These are phyloP conservation scores for Anoplopoma fimbria DNA, from an alignment of 2,113 vertebrate genomes.

Conservation along the genomic window DNA sequence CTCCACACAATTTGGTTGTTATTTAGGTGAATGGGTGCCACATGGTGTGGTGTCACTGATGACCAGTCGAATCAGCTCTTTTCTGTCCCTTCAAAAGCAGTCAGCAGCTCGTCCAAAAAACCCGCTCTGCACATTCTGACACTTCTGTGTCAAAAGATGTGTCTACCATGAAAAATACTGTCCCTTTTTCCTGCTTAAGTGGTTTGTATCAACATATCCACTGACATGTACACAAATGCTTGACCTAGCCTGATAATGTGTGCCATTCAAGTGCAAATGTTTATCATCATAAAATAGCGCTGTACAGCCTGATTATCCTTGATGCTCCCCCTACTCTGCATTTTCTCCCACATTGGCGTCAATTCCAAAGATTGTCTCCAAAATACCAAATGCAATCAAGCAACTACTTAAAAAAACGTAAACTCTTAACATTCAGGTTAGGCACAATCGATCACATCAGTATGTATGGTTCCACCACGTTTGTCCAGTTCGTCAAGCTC, in stretches of 20 bases:
- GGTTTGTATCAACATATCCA: slow-evolving; percentile 24
- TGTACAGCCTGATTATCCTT: neutral
- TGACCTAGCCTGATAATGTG: neutral
- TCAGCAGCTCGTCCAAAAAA: neutral
- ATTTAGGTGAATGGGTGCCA: neutral
- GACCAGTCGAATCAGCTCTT: slow-evolving; percentile 15
- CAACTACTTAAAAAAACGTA: slow-evolving; percentile 10
- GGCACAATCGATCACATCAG: neutral
- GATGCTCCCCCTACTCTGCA: too few species aligned
- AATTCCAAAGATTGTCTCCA: neutral
- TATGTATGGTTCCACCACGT: neutral
- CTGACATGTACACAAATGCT: neutral
- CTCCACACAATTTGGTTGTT: neutral
- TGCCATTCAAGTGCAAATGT: slow-evolving; percentile 11
- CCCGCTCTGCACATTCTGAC: slow-evolving; percentile 1
- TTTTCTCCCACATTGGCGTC: neutral
- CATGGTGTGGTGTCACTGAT: slow-evolving; percentile 1
- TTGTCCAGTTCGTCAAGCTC: slow-evolving; percentile 4
- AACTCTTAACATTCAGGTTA: slow-evolving; percentile 52
- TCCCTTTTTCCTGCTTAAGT: slow-evolving; percentile 2
- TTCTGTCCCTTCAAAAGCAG: neutral
- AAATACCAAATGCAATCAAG: slow-evolving; percentile 1
- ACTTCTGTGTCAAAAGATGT: slow-evolving; percentile 38
- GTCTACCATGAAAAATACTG: slow-evolving; percentile 11
- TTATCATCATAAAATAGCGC: neutral